Percentiles rank a stretch among this genome's conserved stretches.
Conservation (phyloP, 1,140 invertebrate genomes). For the Maniola jurtina region DNA sequence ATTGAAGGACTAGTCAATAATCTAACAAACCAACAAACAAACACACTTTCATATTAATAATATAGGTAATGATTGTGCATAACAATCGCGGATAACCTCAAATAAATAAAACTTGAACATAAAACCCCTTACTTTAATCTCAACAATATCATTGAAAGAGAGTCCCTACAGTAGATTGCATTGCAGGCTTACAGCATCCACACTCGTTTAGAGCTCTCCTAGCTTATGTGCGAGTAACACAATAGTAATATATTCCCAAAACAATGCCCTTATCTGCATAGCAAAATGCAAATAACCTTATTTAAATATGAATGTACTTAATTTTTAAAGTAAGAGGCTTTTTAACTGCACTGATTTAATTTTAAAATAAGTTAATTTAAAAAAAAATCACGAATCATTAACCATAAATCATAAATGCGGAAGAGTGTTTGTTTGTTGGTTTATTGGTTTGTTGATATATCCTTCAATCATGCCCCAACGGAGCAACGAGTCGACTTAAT, state of each 20-base stretch:
- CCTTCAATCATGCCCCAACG: too few species aligned
- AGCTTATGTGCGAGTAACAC: conserved; percentile 6
- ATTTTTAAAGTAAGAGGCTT: conserved; percentile 3
- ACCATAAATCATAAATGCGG: too few species aligned
- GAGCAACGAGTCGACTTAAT: too few species aligned
- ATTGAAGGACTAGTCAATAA: too few species aligned
- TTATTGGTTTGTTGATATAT: too few species aligned
- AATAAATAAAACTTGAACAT: not conserved
- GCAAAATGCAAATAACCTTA: conserved; percentile 7
- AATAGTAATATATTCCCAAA: conserved; percentile 17
- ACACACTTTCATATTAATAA: too few species aligned
- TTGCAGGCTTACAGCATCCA: not conserved
- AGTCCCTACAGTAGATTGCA: conserved; percentile 2
- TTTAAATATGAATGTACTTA: conserved; percentile 7
- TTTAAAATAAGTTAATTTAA: not conserved
- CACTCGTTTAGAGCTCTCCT: conserved; percentile 9
- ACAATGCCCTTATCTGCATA: conserved; percentile 14
- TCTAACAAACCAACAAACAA: too few species aligned
- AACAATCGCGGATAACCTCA: not conserved
- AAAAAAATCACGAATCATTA: too few species aligned
- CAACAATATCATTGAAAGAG: not conserved
- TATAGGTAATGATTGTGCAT: too few species aligned
- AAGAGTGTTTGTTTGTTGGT: too few species aligned
- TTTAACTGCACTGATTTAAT: not conserved
- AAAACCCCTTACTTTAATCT: not conserved